These are phyloP conservation scores for Caenorhabditis sp. DNA, from an alignment of 2,888 invertebrate genomes.

Conservation along the genomic window DNA sequence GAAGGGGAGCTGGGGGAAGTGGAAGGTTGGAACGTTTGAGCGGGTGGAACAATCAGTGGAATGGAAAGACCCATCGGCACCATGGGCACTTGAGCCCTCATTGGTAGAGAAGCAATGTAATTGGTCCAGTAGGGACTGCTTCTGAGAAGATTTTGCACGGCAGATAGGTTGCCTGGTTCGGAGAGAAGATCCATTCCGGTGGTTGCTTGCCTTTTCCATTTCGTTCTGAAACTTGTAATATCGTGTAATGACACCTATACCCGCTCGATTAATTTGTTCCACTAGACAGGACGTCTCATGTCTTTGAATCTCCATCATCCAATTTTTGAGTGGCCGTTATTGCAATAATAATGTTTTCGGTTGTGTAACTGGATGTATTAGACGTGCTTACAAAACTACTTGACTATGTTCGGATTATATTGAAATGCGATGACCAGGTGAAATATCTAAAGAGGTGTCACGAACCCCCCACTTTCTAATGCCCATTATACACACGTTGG, in stretches of 20 bases:
- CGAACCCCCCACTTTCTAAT: not conserved
- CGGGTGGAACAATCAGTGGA: conserved; percentile 49
- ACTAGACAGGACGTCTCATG: conserved; percentile 52
- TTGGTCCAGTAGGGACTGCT: conserved; percentile 81
- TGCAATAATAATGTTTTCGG: conserved; percentile 54
- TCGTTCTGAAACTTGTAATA: conserved; percentile 88
- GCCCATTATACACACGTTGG: conserved; percentile 25
- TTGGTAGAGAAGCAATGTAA: conserved; percentile 31
- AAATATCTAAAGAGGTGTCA: conserved; percentile 21
- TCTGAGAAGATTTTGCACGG: conserved; percentile 89
- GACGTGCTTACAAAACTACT: conserved; percentile 40
- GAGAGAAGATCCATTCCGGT: conserved; percentile 96
- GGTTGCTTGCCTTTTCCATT: conserved; percentile 99
- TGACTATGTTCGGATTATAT: conserved; percentile 46
- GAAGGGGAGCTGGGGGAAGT: conserved; percentile 38
- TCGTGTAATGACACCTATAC: conserved; percentile 16
- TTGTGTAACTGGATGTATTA: conserved; percentile 51
- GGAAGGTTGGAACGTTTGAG: conserved; percentile 39
- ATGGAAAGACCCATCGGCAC: conserved; percentile 47
- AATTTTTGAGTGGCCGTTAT: conserved; percentile 58
- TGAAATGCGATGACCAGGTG: conserved; percentile 27
- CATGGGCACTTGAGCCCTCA: conserved; percentile 39
- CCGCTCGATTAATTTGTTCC: conserved; percentile 45
- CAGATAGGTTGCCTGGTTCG: conserved; percentile 97
- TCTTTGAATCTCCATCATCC: conserved; percentile 6